Percentiles rank a stretch among this genome's conserved stretches.
Conservation (phyloP, 2,888 invertebrate genomes). For the Erannis defoliaria region DNA sequence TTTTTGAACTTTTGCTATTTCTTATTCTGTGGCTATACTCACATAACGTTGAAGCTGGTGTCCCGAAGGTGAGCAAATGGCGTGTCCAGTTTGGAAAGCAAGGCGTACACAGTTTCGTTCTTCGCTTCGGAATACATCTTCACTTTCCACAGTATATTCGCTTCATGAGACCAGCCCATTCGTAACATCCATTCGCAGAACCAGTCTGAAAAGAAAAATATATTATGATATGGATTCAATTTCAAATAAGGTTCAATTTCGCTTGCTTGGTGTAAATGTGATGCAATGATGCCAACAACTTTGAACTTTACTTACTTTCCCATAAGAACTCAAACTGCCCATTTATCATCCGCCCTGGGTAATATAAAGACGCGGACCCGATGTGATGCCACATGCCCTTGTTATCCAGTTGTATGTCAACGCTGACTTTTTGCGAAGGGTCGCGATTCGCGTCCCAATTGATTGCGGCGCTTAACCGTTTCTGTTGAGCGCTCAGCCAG, state of each 20-base stretch:
- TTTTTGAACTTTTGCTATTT: too few relatives aligned
- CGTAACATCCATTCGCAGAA: constrained; percentile 85
- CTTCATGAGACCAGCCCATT: constrained; percentile 90
- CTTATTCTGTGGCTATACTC: constrained; percentile 48
- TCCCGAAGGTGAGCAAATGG: constrained; percentile 87
- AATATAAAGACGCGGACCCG: constrained; percentile 89
- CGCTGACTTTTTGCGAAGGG: constrained; percentile 90
- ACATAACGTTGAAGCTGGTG: constrained; percentile 85
- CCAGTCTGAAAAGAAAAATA: constrained; percentile 67
- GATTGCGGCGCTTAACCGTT: constrained; percentile 90
- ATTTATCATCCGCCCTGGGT: constrained; percentile 91
- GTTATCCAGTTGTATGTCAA: constrained; percentile 88
- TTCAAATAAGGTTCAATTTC: background rate
- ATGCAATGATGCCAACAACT: too few relatives aligned
- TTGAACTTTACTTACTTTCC: constrained; percentile 66
- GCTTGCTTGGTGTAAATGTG: too few relatives aligned
- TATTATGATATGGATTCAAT: background rate
- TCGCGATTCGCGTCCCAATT: constrained; percentile 96
- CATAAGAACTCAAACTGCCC: constrained; percentile 88
- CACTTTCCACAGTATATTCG: constrained; percentile 87
- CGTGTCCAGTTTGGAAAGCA: constrained; percentile 83
- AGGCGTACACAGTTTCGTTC: constrained; percentile 80
- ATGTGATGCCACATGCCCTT: constrained; percentile 88
- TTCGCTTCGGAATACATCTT: constrained; percentile 86
- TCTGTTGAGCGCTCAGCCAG: constrained; percentile 86